phyloP scores from a whole-genome alignment of 2,888 invertebrate genomes.

The Epirrita christyi region DNA sequence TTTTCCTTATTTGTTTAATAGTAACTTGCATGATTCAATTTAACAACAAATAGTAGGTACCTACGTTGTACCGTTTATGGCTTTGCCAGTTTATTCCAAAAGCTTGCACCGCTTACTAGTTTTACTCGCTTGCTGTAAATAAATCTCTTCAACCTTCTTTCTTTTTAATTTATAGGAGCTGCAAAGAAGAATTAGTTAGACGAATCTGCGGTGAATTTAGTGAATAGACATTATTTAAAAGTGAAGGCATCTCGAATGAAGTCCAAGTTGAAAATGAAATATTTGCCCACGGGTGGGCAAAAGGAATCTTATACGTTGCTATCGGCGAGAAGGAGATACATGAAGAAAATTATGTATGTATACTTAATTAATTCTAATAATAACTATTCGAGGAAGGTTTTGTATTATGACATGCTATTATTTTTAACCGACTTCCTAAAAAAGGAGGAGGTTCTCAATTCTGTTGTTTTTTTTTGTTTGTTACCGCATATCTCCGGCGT shows the following conservation, averaged over 20 bases:
- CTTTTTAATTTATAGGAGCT: conserved; percentile 68
- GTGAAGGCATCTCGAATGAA: conserved; percentile 64
- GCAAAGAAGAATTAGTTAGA: conserved; percentile 42
- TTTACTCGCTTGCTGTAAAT: conserved; percentile 59
- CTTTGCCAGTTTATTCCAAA: conserved; percentile 25
- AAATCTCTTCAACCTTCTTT: conserved; percentile 64
- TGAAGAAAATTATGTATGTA: conserved; percentile 88
- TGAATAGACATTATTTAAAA: conserved; percentile 39
- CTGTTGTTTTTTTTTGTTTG: no score
- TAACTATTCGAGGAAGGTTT: background rate
- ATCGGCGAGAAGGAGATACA: conserved; percentile 86
- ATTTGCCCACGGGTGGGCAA: conserved; percentile 84
- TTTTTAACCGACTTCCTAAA: no score
- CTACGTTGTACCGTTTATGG: background rate
- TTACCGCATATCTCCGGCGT: no score
- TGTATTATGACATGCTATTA: no score
- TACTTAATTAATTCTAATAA: conserved; percentile 12
- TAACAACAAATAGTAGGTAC: background rate
- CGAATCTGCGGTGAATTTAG: conserved; percentile 35
- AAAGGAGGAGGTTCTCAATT: no score
- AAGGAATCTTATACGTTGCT: conserved; percentile 86
- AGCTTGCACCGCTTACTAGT: conserved; percentile 34
- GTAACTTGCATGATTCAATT: conserved; percentile 43
- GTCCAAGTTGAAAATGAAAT: conserved; percentile 86
- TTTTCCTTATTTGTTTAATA: conserved; percentile 25